Base-by-base conservation (phyloP, 2,113 vertebrate species). In the Poeciliopsis occidentalis region DNA sequence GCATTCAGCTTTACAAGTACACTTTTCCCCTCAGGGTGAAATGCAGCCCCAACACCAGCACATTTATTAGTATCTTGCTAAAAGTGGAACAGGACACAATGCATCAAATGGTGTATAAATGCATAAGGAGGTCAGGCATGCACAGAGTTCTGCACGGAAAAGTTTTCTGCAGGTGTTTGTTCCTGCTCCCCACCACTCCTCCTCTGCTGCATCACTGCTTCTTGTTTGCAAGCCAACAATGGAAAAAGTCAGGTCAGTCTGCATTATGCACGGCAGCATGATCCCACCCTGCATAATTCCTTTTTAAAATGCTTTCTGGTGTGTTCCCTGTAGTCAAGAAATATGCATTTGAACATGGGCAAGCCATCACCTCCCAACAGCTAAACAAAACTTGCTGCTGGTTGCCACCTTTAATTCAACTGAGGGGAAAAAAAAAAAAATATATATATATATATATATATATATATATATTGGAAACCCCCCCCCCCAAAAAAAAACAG, bases 271-370 rank as follows among this genome's bases (percentile, higher is more conserved):
- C 71, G 63, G 83, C 77, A 75, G 73, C 79, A 84, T 91, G 91
- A 92, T 92, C 88, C 88, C 72, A 0, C 10, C 75, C 87, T 89
- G 81, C 85, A 80, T 85, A 88, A 92, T 88, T 91, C 82, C 89
- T 66, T 81, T 90, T 64, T 87, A 68, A 74, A 90, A 91, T 80
- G 83, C 84, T 87, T 91, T 84, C 89, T 91, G 90, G 84, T 83
- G 85, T 80, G 44, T 88, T 90, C 79, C 85, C 85, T 76, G 32
- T 60, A 87, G 84, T 63, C 66, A 85, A 81, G 41, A 0, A 83
- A 81, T 75, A 66, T 72, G 69, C 82, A 54, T 66, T 76, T 76
- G 81, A 68, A 47, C 4, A 15, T 61, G 27, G 37, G 51, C 62
- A 26, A 10, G 22, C 24, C 8, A 11, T 10, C 24, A 57, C 8